Percentiles rank a stretch among this genome's conserved stretches.
Conservation (phyloP, 2,113 vertebrate genomes). For the Pygoscelis adeliae region DNA sequence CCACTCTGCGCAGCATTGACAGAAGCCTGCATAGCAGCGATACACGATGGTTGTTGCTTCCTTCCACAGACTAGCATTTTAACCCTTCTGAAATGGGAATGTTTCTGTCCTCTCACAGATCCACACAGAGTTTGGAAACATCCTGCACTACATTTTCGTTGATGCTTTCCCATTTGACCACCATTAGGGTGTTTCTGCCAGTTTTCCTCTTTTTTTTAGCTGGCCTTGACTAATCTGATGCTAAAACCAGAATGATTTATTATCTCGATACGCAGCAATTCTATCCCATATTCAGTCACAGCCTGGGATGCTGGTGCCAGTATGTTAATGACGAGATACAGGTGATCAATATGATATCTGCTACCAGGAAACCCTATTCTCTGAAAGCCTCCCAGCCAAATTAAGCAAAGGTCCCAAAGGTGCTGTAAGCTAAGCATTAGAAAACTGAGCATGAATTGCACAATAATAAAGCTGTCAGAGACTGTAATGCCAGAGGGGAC, state of each 20-base stretch:
- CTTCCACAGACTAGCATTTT: neutral
- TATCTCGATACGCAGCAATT: neutral
- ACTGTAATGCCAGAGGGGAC: neutral
- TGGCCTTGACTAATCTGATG: neutral
- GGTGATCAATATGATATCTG: neutral
- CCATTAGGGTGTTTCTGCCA: neutral
- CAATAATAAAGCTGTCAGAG: neutral
- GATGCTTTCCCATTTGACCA: neutral
- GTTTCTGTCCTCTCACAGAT: neutral
- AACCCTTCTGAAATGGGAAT: neutral
- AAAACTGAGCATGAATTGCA: neutral
- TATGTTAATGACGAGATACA: neutral
- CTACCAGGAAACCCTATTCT: neutral
- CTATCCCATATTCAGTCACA: neutral
- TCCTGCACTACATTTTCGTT: neutral
- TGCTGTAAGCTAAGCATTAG: neutral
- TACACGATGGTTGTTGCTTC: neutral
- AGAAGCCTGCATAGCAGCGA: neutral
- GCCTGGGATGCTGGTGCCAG: neutral
- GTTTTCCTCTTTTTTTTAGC: neutral
- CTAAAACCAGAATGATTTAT: neutral
- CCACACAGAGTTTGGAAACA: neutral
- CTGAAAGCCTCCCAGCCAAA: neutral
- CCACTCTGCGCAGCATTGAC: neutral
- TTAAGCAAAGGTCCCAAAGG: neutral